Evolutionary conservation across 2,113 vertebrate species (phyloP).

Genomic region (Colistium nudipinnis): DNA sequence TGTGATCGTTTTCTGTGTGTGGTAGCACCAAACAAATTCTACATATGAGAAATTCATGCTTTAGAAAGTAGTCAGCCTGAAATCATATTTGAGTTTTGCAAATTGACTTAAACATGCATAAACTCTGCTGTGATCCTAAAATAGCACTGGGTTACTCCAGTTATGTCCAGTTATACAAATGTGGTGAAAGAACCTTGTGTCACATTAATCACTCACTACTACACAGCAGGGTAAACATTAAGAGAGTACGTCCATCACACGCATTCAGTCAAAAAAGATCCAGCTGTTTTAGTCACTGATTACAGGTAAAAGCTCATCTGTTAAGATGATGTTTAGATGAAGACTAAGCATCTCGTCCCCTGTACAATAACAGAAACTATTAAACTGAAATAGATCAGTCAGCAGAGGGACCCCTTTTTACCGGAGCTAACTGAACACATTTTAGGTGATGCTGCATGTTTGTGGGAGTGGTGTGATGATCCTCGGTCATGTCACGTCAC

Average conservation of each 20-base stretch:
- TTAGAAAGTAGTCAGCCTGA: neutral
- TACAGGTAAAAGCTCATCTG: too few relatives aligned
- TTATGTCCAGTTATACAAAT: neutral
- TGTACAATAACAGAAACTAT: neutral
- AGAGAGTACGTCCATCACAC: neutral
- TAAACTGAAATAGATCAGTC: slow-evolving; percentile 46
- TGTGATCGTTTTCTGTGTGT: too few relatives aligned
- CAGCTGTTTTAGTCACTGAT: neutral
- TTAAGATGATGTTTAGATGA: neutral
- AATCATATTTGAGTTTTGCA: neutral
- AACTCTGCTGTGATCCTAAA: neutral
- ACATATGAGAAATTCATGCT: neutral
- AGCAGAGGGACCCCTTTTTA: slow-evolving; percentile 38
- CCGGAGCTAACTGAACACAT: neutral
- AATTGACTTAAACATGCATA: neutral
- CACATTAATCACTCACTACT: neutral
- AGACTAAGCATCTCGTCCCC: slow-evolving; percentile 1
- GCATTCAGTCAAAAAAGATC: neutral
- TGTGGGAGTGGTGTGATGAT: neutral
- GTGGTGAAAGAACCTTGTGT: neutral
- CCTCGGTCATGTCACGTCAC: neutral
- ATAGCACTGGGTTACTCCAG: neutral
- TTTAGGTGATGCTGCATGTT: slow-evolving; percentile 23
- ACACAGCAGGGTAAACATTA: neutral
- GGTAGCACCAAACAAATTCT: neutral